phyloP scores from a whole-genome alignment of 2,888 invertebrate species.

The Geotrupes spiniger region DNA sequence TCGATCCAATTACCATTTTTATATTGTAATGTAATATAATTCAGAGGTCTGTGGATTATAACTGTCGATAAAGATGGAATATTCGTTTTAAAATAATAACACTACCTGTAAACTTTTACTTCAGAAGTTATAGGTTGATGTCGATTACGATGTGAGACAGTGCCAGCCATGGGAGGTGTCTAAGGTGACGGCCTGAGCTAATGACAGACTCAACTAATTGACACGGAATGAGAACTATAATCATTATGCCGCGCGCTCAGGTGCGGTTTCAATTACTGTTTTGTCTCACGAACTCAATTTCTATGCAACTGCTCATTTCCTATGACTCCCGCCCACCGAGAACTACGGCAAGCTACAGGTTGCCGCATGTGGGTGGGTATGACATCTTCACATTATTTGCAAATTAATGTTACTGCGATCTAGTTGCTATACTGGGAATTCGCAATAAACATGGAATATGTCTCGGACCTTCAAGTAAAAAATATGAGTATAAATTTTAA shows the following conservation, averaged over 20 bases:
- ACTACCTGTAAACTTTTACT: too few species aligned
- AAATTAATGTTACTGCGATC: constrained; percentile 20
- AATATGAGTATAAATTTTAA: too few species aligned
- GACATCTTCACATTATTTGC: constrained; percentile 24
- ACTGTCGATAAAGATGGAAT: too few species aligned
- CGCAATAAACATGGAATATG: neutral
- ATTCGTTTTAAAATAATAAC: too few species aligned
- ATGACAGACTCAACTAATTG: constrained; percentile 51
- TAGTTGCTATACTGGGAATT: neutral
- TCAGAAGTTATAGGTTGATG: too few species aligned
- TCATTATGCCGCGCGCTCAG: constrained; percentile 44
- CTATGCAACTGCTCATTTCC: constrained; percentile 45
- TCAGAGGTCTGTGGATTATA: too few species aligned
- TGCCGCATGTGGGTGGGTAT: constrained; percentile 25
- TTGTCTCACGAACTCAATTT: constrained; percentile 49
- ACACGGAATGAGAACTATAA: constrained; percentile 50
- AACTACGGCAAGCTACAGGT: constrained; percentile 24
- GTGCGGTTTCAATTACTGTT: constrained; percentile 47
- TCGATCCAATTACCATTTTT: too few species aligned
- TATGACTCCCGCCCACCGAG: constrained; percentile 28
- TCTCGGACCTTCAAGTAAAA: too few species aligned
- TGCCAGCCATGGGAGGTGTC: constrained; percentile 30
- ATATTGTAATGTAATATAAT: too few species aligned
- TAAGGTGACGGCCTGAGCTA: constrained; percentile 43
- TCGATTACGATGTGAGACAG: neutral